phyloP scores from a whole-genome alignment of 2,113 vertebrate genomes.

The Thermophis baileyi region DNA sequence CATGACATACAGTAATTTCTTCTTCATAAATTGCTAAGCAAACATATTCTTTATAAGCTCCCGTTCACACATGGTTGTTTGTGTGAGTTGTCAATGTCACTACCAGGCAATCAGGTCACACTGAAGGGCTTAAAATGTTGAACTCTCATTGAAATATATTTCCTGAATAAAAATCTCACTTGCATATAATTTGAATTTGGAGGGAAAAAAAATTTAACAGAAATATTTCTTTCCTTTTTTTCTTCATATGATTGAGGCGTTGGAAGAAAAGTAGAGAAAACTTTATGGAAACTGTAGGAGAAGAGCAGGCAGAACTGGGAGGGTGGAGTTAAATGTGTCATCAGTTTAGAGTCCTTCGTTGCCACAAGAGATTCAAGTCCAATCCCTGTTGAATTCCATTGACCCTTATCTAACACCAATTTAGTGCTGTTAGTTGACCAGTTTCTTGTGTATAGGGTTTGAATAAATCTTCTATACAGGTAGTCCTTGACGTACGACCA shows the following conservation, averaged over 20 bases:
- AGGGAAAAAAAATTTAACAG: constrained; percentile 43
- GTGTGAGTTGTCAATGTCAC: constrained; percentile 24
- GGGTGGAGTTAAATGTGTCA: background rate
- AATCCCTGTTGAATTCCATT: background rate
- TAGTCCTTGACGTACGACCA: background rate
- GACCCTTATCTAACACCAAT: background rate
- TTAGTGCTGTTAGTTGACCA: background rate
- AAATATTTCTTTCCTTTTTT: constrained; percentile 12
- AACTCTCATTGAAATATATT: constrained; percentile 55
- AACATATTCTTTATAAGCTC: constrained; percentile 56
- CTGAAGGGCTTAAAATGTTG: constrained; percentile 57
- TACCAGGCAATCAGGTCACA: constrained; percentile 40
- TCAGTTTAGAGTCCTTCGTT: background rate
- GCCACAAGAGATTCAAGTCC: background rate
- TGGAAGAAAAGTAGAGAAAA: background rate
- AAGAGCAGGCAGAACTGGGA: background rate
- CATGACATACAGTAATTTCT: constrained; percentile 47
- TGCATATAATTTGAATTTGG: constrained; percentile 40
- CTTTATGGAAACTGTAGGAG: background rate
- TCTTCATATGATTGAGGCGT: background rate
- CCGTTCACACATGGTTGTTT: constrained; percentile 46
- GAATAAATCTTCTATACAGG: background rate
- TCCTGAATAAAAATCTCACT: constrained; percentile 51
- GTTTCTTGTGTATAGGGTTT: background rate
- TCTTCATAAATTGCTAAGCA: constrained; percentile 55